These are phyloP conservation scores for Aproaerema taeniolella DNA, from an alignment of 2,888 invertebrate species.

Conservation along the genomic window DNA sequence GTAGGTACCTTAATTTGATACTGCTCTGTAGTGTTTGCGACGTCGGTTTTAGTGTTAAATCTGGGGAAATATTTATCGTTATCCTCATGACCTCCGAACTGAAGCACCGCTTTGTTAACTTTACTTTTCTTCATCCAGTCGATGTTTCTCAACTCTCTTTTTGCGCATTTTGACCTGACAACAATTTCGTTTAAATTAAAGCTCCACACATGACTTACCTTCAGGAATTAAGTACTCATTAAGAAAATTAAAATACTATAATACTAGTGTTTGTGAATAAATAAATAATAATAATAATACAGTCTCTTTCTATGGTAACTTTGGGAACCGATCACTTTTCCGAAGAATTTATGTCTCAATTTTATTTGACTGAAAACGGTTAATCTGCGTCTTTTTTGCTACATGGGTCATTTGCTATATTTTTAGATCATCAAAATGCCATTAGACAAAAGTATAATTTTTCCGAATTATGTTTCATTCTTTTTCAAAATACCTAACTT, in stretches of 20 bases:
- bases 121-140: slow-evolving; percentile 83
- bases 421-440: no score
- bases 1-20: slow-evolving; percentile 89
- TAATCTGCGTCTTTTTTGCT: no score
- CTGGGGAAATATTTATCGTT: slow-evolving; percentile 91
- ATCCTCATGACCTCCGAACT: slow-evolving; percentile 85
- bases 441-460: no score
- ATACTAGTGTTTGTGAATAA: no score
- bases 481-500: no score
- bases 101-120: slow-evolving; percentile 82
- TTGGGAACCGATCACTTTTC: neutral
- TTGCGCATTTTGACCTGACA: slow-evolving; percentile 73
- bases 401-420: no score
- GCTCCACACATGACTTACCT: neutral
- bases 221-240: no score
- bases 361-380: no score
- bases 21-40: slow-evolving; percentile 63
- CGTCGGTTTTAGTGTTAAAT: slow-evolving; percentile 70
- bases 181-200: no score
- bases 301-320: neutral
- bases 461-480: no score
- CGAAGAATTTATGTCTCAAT: no score
- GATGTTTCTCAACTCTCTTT: slow-evolving; percentile 77
- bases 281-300: neutral
- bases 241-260: no score